Percentiles rank a stretch among this genome's conserved stretches.
These are phyloP conservation scores for Accipiter cooperii DNA, from an alignment of 2,113 vertebrate species.

Conservation along the genomic window DNA sequence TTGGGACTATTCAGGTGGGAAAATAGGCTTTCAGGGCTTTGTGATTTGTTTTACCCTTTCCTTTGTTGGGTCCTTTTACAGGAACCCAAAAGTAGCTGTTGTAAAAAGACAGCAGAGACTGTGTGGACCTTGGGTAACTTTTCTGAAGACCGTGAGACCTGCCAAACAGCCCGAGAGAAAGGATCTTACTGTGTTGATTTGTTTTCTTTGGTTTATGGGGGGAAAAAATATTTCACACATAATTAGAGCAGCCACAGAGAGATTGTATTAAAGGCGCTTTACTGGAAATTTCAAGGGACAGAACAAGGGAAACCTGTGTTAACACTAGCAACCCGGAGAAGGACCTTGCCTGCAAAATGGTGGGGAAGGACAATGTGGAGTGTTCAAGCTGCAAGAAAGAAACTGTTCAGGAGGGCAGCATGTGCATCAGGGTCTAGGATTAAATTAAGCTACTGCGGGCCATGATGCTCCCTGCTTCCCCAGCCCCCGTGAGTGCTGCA, in stretches of 20 bases:
- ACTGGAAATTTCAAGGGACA: slow-evolving; percentile 76
- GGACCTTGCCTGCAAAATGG: slow-evolving; percentile 22
- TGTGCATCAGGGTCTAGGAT: slow-evolving; percentile 35
- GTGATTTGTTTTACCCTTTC: slow-evolving; percentile 41
- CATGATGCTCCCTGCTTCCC: background rate
- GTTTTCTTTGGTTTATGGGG: slow-evolving; percentile 76
- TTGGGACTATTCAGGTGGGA: background rate
- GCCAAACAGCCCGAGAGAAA: slow-evolving; percentile 64
- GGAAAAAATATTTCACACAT: slow-evolving; percentile 79
- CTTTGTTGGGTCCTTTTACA: slow-evolving; percentile 46
- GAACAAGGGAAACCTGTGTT: slow-evolving; percentile 77
- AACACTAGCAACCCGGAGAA: slow-evolving; percentile 55
- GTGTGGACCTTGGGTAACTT: slow-evolving; percentile 43
- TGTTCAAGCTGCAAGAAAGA: slow-evolving; percentile 60
- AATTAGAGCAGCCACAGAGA: slow-evolving; percentile 74
- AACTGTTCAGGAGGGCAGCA: slow-evolving; percentile 44
- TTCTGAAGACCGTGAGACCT: slow-evolving; percentile 36
- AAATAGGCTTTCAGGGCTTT: slow-evolving; percentile 4
- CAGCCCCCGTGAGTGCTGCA: background rate
- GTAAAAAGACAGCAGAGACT: slow-evolving; percentile 38
- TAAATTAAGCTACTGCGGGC: background rate
- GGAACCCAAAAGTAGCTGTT: slow-evolving; percentile 39
- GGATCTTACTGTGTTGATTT: slow-evolving; percentile 72
- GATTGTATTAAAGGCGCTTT: slow-evolving; percentile 73
- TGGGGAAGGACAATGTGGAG: slow-evolving; percentile 52